Percentiles rank a stretch among this genome's conserved stretches.
These are phyloP conservation scores for Lepidochrysops patricia DNA, from an alignment of 2,888 invertebrate species.

Conservation along the genomic window DNA sequence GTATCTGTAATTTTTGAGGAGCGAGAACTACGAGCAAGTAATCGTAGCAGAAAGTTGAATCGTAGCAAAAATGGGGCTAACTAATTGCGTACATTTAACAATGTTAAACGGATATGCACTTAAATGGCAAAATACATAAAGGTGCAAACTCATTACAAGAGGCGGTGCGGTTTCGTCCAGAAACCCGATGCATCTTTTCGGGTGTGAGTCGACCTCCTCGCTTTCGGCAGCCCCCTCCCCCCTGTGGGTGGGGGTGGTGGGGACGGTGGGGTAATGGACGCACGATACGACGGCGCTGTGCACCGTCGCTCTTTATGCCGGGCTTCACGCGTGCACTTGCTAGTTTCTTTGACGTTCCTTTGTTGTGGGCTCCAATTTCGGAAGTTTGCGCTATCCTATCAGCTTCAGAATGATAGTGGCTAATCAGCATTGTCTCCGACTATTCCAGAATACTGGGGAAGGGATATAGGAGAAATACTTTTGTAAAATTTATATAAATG, in stretches of 20 bases:
- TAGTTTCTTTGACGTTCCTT: constrained; percentile 70
- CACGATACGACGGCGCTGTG: constrained; percentile 54
- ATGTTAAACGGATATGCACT: constrained; percentile 26
- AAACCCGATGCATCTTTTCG: constrained; percentile 66
- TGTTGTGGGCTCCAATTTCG: constrained; percentile 66
- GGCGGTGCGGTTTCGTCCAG: constrained; percentile 67
- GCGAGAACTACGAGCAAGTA: too few species aligned
- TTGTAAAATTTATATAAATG: not conserved
- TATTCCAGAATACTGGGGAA: not conserved
- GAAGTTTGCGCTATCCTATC: constrained; percentile 38
- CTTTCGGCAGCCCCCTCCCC: constrained; percentile 31
- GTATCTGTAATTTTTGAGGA: not conserved
- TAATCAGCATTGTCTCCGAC: not conserved
- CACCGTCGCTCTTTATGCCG: constrained; percentile 62
- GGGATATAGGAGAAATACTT: not conserved
- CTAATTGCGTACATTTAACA: constrained; percentile 25
- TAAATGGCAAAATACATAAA: constrained; percentile 35
- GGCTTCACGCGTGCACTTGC: constrained; percentile 69
- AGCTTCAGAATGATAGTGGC: not conserved
- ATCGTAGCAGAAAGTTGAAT: not conserved
- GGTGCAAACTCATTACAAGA: constrained; percentile 62
- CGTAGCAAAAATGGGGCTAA: constrained; percentile 17
- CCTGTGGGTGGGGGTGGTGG: not conserved
- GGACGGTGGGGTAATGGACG: constrained; percentile 61
- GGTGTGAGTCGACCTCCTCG: constrained; percentile 54